Base-by-base conservation (phyloP, 2,888 invertebrate genomes). In the Drosophila mulleri region DNA sequence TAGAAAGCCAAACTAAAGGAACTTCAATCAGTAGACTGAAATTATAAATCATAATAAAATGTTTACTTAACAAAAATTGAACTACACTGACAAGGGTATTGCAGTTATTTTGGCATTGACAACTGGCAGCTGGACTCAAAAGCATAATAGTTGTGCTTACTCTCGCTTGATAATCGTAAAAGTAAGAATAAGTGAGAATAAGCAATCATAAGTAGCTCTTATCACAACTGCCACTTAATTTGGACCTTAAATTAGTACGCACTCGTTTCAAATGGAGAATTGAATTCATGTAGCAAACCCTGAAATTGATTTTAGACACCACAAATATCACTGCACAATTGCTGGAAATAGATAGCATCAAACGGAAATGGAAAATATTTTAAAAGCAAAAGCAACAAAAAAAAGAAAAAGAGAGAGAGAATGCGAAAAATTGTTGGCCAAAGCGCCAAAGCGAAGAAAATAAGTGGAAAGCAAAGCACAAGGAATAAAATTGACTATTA, bases 401-500 rank as follows among this genome's bases (percentile, higher is more conserved):
- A 20, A 7, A 26, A 23, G 20, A 23, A 1, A 23, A 2, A 9
- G 5, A 16, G 6, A 5, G 26, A 20, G 7, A 9, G 16, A 39
- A 26, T 9, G 37, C 14, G 32, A 14, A 52, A 67, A 67, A 53
- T 12, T 35, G 52, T 14, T 35, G 35, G 20, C 20, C 20, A 20
- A 29, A 29, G 29, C 7, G 35, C 14, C 35, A 35, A 37, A 23
- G 14, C 50, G 3, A 16, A 23, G 50, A 52, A 18, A 52, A 52
- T 20, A 35, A 52, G 20, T 39, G 37, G 39, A 73, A 54, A 53
- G 54, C 59, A 14, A 63, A 58, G 54, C 59, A n/a, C 52, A 37
- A 18, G 52, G 57, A 72, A 67, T 66, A 67, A 75, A 82, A 82
- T 83, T 75, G 83, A 75, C 83, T 78, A 83, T 85, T 78, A 85